A percentile compares a stretch with the other conserved stretches of the same genome.
phyloP scores from a whole-genome alignment of 2,888 invertebrate species.

The Lithodes maja region DNA sequence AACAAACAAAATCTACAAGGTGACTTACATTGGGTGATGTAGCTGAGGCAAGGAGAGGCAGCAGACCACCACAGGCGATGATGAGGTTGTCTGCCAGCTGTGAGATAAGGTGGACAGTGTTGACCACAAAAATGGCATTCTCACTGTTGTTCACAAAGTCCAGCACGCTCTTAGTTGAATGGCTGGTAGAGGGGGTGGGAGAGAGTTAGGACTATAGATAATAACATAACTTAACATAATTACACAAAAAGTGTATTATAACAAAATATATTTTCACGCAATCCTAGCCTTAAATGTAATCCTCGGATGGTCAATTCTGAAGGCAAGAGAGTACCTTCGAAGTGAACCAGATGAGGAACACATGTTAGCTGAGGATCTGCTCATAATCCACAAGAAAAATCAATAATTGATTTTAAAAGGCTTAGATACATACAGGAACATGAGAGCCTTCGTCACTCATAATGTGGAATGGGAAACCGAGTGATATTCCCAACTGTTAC shows the following conservation, averaged over 20 bases:
- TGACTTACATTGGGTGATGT: slow-evolving; percentile 96
- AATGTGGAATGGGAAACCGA: no score
- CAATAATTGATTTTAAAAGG: no score
- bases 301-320: no score
- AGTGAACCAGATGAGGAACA: no score
- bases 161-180: slow-evolving; percentile 96
- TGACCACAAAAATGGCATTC: slow-evolving; percentile 99
- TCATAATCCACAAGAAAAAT: no score
- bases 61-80: slow-evolving; percentile 97
- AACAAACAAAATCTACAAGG: neutral
- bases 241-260: no score
- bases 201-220: neutral
- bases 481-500: no score
- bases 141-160: slow-evolving; percentile 99
- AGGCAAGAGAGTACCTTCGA: neutral
- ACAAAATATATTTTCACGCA: no score
- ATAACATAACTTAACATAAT: neutral
- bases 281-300: no score
- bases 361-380: no score
- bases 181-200: slow-evolving; percentile 74
- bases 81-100: slow-evolving; percentile 99
- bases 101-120: slow-evolving; percentile 98
- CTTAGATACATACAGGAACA: no score
- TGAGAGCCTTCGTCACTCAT: no score
- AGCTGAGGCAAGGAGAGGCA: slow-evolving; percentile 97